These are phyloP conservation scores for Cataglyphis albicans DNA, from an alignment of 2,888 invertebrate genomes.

Conservation along the genomic window DNA sequence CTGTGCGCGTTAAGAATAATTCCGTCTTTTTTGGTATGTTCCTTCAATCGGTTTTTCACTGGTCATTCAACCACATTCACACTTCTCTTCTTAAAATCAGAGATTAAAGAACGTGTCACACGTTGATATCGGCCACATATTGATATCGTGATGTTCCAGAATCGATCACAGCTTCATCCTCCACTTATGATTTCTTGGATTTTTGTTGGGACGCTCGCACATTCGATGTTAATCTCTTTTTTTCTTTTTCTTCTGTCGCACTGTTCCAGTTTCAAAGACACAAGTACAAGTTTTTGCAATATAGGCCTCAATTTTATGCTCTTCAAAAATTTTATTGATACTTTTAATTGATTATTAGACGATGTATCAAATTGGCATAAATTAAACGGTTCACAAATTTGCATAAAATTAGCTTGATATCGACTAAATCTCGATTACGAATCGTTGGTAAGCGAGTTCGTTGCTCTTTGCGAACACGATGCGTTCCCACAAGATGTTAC, in stretches of 20 bases:
- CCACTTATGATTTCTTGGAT: conserved; percentile 52
- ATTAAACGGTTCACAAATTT: background rate
- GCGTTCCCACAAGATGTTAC: conserved; percentile 34
- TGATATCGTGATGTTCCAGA: conserved; percentile 57
- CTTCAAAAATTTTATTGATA: background rate
- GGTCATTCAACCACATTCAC: conserved; percentile 59
- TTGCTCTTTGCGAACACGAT: conserved; percentile 29
- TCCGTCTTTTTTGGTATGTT: conserved; percentile 24
- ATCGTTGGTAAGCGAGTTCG: conserved; percentile 28
- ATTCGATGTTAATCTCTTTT: conserved; percentile 4
- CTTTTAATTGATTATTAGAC: conserved; percentile 5
- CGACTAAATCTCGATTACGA: background rate
- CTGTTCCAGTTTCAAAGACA: background rate
- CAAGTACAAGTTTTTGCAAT: background rate
- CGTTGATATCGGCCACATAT: conserved; percentile 67
- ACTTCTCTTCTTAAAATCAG: conserved; percentile 44
- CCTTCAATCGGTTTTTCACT: conserved; percentile 60
- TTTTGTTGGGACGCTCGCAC: conserved; percentile 43
- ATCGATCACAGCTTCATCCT: conserved; percentile 43
- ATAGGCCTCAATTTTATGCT: conserved; percentile 8
- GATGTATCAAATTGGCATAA: background rate
- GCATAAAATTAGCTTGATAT: background rate
- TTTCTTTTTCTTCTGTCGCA: background rate
- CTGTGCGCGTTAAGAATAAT: conserved; percentile 50
- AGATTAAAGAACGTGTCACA: conserved; percentile 65